Evolutionary conservation across 2,888 invertebrate species (phyloP), one percentile per base, ranked within the genome.

Genomic region (Alloplasta piceator): DNA sequence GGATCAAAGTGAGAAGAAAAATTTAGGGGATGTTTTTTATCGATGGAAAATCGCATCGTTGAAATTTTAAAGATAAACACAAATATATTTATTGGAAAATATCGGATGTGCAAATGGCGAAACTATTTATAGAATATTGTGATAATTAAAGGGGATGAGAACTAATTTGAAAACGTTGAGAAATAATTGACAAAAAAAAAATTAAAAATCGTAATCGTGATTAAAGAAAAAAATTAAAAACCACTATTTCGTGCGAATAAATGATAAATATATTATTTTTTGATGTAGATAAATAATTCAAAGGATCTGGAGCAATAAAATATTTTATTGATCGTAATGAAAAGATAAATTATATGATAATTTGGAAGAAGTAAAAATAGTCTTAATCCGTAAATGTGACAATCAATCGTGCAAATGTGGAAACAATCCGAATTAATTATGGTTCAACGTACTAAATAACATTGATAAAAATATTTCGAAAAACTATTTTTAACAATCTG

Each of bases 31-130:
- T 26, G 26, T 26, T 26, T 26, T 26, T 26, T 1, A 12, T 48
- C 48, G 48, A 48, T 38, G n/a, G 43, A 58, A 26, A 38, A 36
- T 38, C 9, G 10, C 38, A n/a, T 38, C 58, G 36, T 36, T 58
- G 7, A 36, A 58, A 36, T 38, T 9, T 0, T 26, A 9, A 4
- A 55, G 9, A 26, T 26, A 26, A 55, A 16, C 5, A 16, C 10
- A 46, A 46, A 36, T 48, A 48, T 64, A 26, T 52, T 60, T 58
- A 60, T 58, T 14, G 48, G 48, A 39, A 71, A 71, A 71, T 71
- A 60, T 50, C 39, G 14, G 6, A 52, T 12, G n/a, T 0, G n/a
- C 50, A 41, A 43, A 43, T n/a, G 5, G 41, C 7, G 14, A 12
- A 4, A 52, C 6, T 43, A 16, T 39, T 41, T 5, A 7, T 26